Evolutionary conservation across 2,888 invertebrate species (phyloP).

Genomic region (Tethea ocularis): DNA sequence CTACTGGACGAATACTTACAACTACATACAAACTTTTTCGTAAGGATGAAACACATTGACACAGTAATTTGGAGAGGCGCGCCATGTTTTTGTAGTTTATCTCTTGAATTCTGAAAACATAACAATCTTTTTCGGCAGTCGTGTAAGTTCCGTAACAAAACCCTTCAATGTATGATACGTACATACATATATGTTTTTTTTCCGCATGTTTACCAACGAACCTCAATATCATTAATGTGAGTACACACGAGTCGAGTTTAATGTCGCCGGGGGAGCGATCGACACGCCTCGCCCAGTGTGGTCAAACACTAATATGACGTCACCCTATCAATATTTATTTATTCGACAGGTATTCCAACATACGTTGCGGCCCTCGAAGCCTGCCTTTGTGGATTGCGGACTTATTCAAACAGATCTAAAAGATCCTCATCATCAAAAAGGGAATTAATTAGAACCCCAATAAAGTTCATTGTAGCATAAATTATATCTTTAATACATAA

Average conservation of each 20-base stretch:
- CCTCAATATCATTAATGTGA: slow-evolving; percentile 34
- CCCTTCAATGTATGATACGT: too few relatives aligned
- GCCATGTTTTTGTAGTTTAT: too few relatives aligned
- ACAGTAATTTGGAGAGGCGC: too few relatives aligned
- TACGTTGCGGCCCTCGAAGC: background rate
- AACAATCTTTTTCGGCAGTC: too few relatives aligned
- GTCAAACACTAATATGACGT: slow-evolving; percentile 9
- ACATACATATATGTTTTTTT: background rate
- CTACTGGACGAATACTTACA: too few relatives aligned
- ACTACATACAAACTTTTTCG: too few relatives aligned
- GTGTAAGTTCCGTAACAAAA: too few relatives aligned
- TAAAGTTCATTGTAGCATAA: too few relatives aligned
- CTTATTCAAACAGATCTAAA: background rate
- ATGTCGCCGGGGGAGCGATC: slow-evolving; percentile 25
- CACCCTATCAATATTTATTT: slow-evolving; percentile 7
- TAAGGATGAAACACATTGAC: too few relatives aligned
- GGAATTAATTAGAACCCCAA: background rate
- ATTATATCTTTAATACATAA: too few relatives aligned
- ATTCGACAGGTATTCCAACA: slow-evolving; percentile 6
- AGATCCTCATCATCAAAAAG: background rate
- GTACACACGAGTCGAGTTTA: slow-evolving; percentile 32
- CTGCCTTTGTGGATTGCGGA: background rate
- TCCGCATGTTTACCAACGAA: background rate
- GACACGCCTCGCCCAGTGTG: slow-evolving; percentile 17
- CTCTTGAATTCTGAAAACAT: too few relatives aligned